Conservation (phyloP, 2,888 invertebrate genomes). For the Automeris io region DNA sequence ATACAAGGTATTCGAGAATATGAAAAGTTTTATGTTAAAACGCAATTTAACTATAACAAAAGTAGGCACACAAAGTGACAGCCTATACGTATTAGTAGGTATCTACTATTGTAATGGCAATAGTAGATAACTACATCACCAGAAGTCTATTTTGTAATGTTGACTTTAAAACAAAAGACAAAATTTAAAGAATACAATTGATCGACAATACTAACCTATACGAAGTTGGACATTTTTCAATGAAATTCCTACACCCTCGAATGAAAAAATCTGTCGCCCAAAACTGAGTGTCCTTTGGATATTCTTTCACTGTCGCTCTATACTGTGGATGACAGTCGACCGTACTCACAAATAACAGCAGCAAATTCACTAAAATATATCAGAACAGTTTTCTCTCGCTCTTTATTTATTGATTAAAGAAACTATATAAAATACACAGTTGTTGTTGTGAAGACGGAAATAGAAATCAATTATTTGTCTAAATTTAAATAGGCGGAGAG, state of each 20-base stretch:
- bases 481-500: background rate
- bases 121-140: too few species aligned
- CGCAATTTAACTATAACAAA: too few species aligned
- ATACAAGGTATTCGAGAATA: too few species aligned
- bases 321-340: slow-evolving; percentile 18
- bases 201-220: slow-evolving; percentile 45
- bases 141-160: too few species aligned
- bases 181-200: background rate
- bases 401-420: too few species aligned
- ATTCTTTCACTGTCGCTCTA: slow-evolving; percentile 30
- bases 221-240: slow-evolving; percentile 42
- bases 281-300: slow-evolving; percentile 50
- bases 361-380: slow-evolving; percentile 10
- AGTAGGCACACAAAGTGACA: too few species aligned
- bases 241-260: slow-evolving; percentile 51
- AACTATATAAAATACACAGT: background rate
- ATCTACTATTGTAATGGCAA: too few species aligned
- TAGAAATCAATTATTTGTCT: background rate
- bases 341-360: slow-evolving; percentile 7
- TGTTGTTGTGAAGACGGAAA: background rate
- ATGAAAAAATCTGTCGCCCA: slow-evolving; percentile 62
- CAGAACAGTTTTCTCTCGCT: too few species aligned
- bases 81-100: too few species aligned
- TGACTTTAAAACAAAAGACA: too few species aligned
- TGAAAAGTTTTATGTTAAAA: too few species aligned